Percentiles rank a stretch among this genome's conserved stretches.
Evolutionary conservation across 2,888 invertebrate genomes (phyloP).

Genomic region (Watsonalla binaria): DNA sequence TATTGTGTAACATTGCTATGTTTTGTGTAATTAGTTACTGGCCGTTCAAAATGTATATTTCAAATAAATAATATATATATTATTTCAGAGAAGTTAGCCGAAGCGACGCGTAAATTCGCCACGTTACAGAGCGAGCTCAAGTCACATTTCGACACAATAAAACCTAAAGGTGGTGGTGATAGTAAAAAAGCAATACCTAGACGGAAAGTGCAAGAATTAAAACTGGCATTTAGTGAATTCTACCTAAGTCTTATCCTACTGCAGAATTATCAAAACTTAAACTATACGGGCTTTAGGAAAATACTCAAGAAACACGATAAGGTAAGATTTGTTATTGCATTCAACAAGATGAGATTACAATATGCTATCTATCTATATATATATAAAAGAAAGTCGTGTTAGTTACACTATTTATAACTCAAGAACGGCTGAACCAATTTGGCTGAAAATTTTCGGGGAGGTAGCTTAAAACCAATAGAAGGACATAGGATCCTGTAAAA

Average conservation of each 20-base stretch:
- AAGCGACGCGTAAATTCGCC: slow-evolving; percentile 96
- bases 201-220: slow-evolving; percentile 93
- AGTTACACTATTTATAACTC: too few species aligned
- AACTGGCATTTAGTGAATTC: slow-evolving; percentile 98
- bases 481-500: too few species aligned
- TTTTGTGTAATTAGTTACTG: too few species aligned
- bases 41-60: too few species aligned
- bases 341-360: slow-evolving; percentile 7
- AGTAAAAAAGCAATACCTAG: slow-evolving; percentile 80
- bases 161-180: slow-evolving; percentile 62
- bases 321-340: slow-evolving; percentile 68
- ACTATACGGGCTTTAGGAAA: slow-evolving; percentile 99
- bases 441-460: too few species aligned
- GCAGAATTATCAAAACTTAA: slow-evolving; percentile 98
- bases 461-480: too few species aligned
- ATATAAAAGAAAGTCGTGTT: too few species aligned
- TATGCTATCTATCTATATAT: too few species aligned
- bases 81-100: slow-evolving; percentile 93
- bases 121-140: slow-evolving; percentile 92
- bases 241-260: slow-evolving; percentile 96
- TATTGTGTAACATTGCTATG: too few species aligned
- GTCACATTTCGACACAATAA: slow-evolving; percentile 77
- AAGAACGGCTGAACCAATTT: too few species aligned
- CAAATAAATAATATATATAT: slow-evolving; percentile 6
- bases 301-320: slow-evolving; percentile 99